Evolutionary conservation across 2,113 vertebrate species (phyloP).

Genomic region (Callithrix jacchus): DNA sequence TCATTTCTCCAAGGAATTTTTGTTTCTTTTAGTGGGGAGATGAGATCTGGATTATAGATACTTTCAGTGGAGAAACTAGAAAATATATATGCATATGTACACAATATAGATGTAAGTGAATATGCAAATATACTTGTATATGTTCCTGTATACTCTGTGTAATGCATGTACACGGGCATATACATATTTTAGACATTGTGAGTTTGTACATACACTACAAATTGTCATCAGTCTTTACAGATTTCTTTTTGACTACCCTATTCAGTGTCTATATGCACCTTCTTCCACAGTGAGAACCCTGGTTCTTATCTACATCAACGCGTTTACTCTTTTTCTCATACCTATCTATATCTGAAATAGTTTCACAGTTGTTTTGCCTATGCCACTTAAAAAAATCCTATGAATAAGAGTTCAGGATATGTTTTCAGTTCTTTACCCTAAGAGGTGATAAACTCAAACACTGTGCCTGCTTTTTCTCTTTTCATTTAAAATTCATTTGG

Average conservation of each 20-base stretch:
- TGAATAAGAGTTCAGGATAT: not conserved
- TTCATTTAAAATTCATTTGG: constrained; percentile 1
- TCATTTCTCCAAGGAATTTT: not conserved
- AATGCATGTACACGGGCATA: not conserved
- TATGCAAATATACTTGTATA: not conserved
- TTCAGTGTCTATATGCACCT: not conserved
- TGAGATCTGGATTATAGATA: not conserved
- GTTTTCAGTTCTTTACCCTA: not conserved
- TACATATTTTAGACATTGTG: not conserved
- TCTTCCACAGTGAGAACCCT: not conserved
- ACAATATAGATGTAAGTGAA: not conserved
- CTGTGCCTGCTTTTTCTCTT: not conserved
- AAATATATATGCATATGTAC: not conserved
- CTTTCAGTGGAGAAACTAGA: not conserved
- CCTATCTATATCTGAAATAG: not conserved
- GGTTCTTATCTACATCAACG: not conserved
- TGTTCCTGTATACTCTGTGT: not conserved
- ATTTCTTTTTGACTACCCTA: not conserved
- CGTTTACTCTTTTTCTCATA: not conserved
- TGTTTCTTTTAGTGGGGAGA: constrained; percentile 6
- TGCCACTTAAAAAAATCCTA: not conserved
- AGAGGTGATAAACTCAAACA: not conserved
- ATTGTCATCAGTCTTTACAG: not conserved
- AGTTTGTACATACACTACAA: not conserved
- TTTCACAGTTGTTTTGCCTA: not conserved